Conservation (phyloP, 2,888 invertebrate genomes). For the Campoletis raptor region DNA sequence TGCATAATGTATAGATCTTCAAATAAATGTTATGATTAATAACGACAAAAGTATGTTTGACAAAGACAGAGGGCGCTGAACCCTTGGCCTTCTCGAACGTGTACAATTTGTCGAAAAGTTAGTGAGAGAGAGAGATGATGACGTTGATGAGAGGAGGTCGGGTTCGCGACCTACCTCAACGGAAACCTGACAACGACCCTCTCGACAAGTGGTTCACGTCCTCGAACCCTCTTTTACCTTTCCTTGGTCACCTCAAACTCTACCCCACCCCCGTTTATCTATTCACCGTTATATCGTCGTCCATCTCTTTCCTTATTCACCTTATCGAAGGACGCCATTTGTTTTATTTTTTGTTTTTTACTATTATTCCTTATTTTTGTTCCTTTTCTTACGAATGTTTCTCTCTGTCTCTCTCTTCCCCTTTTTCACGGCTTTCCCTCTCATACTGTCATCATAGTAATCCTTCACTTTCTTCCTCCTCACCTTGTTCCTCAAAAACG, state of each 20-base stretch:
- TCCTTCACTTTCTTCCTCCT: neutral
- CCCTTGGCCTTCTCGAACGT: conserved; percentile 9
- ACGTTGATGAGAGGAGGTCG: conserved; percentile 49
- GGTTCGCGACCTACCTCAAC: conserved; percentile 72
- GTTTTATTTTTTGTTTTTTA: neutral
- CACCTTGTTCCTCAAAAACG: conserved; percentile 2
- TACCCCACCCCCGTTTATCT: neutral
- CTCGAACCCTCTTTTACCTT: conserved; percentile 63
- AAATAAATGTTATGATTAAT: neutral
- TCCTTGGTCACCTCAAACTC: conserved; percentile 7
- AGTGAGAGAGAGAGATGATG: conserved; percentile 38
- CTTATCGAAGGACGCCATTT: neutral
- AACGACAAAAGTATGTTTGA: neutral
- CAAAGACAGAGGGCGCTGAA: conserved; percentile 4
- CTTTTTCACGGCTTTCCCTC: conserved; percentile 24
- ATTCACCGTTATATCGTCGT: conserved; percentile 19
- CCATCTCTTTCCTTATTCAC: conserved; percentile 9
- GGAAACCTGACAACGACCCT: conserved; percentile 69
- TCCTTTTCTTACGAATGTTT: neutral
- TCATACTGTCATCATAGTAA: neutral
- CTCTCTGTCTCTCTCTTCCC: conserved; percentile 46
- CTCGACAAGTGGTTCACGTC: conserved; percentile 60
- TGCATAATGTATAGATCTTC: too few species aligned
- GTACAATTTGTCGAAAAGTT: conserved; percentile 4
- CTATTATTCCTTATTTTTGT: neutral